Conservation (phyloP, 37 sponge, comb jelly and placozoan species). For the Eunapius fragilis region DNA sequence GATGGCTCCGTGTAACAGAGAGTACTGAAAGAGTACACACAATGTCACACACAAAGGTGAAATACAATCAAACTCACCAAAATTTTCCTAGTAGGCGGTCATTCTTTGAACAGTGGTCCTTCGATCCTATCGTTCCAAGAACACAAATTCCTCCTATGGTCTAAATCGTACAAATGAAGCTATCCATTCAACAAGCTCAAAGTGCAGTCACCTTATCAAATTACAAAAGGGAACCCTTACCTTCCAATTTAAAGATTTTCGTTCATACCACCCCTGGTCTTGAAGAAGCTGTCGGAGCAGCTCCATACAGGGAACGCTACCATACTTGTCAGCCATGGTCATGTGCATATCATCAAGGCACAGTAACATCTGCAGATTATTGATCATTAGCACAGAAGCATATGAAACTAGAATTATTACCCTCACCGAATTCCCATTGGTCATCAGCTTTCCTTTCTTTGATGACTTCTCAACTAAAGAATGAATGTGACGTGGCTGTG, state of each 20-base stretch:
- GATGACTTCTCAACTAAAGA: background rate
- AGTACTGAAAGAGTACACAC: conserved; percentile 2
- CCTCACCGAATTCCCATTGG: background rate
- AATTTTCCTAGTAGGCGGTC: conserved; percentile 34
- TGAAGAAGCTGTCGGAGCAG: conserved; percentile 65
- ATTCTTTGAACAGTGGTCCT: too few relatives aligned
- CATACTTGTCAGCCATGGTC: conserved; percentile 51
- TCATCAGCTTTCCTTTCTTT: background rate
- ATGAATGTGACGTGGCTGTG: background rate
- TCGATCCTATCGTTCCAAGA: conserved; percentile 1
- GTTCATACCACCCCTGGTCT: conserved; percentile 66
- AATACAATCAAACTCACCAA: background rate
- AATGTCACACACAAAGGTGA: background rate
- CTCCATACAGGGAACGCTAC: conserved; percentile 53
- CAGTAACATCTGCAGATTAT: conserved; percentile 35
- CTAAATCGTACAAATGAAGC: conserved; percentile 1
- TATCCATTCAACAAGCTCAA: background rate
- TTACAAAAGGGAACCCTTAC: conserved; percentile 13
- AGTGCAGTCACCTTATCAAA: too few relatives aligned
- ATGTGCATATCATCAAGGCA: conserved; percentile 77
- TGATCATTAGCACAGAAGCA: background rate
- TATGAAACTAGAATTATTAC: background rate
- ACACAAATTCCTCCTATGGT: background rate
- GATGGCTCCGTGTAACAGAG: conserved; percentile 42
- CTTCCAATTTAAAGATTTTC: conserved; percentile 57